Evolutionary conservation across 1,140 invertebrate species (phyloP).

Genomic region (Zaprionus ornatus): DNA sequence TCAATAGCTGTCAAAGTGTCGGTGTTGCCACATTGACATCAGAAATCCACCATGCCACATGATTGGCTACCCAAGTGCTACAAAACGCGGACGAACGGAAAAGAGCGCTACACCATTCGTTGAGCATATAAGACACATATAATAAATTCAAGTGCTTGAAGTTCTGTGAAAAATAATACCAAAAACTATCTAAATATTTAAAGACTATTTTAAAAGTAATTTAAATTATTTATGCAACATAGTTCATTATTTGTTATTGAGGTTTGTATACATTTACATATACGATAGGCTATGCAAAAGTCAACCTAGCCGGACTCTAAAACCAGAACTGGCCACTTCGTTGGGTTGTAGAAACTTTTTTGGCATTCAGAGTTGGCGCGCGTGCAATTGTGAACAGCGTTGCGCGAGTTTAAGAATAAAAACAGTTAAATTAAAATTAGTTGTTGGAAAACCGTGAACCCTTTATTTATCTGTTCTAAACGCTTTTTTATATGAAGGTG

Average conservation of each 20-base stretch:
- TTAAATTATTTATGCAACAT: not conserved
- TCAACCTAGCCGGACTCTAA: slow-evolving; percentile 4
- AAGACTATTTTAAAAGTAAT: not conserved
- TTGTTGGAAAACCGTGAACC: slow-evolving; percentile 31
- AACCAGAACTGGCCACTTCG: slow-evolving; percentile 49
- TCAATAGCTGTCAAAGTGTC: not conserved
- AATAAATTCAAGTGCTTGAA: not conserved
- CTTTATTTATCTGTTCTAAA: slow-evolving; percentile 7
- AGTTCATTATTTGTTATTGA: not conserved
- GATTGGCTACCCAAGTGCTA: slow-evolving; percentile 71
- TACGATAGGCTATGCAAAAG: slow-evolving; percentile 25
- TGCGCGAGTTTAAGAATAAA: slow-evolving; percentile 52
- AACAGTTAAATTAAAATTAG: slow-evolving; percentile 55
- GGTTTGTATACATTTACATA: not conserved
- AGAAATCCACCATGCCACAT: slow-evolving; percentile 42
- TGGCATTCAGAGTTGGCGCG: slow-evolving; percentile 77
- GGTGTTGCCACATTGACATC: slow-evolving; percentile 52
- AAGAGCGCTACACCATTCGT: slow-evolving; percentile 49
- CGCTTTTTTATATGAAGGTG: slow-evolving; percentile 66
- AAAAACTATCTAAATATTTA: not conserved
- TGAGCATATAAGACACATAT: slow-evolving; percentile 32
- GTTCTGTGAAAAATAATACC: not conserved
- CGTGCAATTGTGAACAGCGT: slow-evolving; percentile 63
- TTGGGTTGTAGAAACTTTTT: slow-evolving; percentile 54
- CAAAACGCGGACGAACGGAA: slow-evolving; percentile 71